Evolutionary conservation across 2,113 vertebrate genomes (phyloP).

Genomic region (Phaethornis superciliosus): DNA sequence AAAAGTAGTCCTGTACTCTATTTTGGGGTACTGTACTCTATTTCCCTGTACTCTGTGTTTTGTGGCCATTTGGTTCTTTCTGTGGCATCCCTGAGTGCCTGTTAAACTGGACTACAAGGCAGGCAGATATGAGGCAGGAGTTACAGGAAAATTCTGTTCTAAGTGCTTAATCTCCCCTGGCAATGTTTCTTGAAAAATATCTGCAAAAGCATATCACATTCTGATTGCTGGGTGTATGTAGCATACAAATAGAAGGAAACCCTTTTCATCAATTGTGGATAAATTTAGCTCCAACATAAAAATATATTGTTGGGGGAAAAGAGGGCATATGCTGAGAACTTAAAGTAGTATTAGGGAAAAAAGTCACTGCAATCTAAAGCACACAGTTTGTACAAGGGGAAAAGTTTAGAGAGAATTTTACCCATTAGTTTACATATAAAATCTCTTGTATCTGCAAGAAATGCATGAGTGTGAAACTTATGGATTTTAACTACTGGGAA

Average conservation of each 20-base stretch:
- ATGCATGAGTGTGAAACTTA: neutral
- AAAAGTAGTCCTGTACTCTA: neutral
- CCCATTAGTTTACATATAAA: neutral
- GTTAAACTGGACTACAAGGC: slow-evolving; percentile 58
- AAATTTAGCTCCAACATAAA: slow-evolving; percentile 11
- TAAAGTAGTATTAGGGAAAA: neutral
- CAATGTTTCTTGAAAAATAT: slow-evolving; percentile 30
- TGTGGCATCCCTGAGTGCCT: neutral
- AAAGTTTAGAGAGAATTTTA: neutral
- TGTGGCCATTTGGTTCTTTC: slow-evolving; percentile 40
- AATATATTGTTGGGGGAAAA: neutral
- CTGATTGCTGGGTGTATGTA: slow-evolving; percentile 23
- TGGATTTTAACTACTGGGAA: neutral
- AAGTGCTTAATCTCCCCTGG: slow-evolving; percentile 58
- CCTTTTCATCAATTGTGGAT: slow-evolving; percentile 46
- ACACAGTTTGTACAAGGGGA: neutral
- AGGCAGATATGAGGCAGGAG: slow-evolving; percentile 26
- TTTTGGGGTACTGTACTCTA: too few relatives aligned
- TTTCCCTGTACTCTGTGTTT: slow-evolving; percentile 18
- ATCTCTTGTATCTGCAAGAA: neutral
- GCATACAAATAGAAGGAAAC: slow-evolving; percentile 56
- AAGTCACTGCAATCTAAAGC: neutral
- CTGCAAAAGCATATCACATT: slow-evolving; percentile 31
- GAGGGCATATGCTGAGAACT: neutral
- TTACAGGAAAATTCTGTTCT: slow-evolving; percentile 43